Conservation (phyloP, 2,797 vertebrate genomes). For the Acanthis flammea region DNA sequence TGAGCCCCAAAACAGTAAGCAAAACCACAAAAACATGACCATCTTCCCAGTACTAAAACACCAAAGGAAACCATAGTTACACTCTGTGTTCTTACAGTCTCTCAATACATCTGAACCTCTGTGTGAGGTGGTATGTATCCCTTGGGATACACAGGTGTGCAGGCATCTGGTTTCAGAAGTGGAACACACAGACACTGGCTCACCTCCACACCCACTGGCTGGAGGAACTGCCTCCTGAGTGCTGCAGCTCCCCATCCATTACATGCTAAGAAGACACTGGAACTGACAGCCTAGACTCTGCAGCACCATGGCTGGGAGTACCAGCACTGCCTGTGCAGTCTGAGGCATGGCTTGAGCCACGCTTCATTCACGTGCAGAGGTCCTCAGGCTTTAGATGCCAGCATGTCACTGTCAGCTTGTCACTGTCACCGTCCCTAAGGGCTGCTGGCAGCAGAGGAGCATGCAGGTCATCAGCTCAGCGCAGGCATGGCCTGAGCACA, state of each 20-base stretch:
- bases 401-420: accelerated
- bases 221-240: neutral
- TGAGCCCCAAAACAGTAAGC: neutral
- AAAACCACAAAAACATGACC: neutral
- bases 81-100: neutral
- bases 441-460: neutral
- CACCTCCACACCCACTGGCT: accelerated
- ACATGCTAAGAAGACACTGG: neutral
- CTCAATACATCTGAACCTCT: neutral
- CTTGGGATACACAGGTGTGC: neutral
- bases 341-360: neutral
- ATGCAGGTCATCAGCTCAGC: neutral
- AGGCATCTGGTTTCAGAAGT: neutral
- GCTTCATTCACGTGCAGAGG: neutral
- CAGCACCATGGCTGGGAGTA: neutral
- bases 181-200: neutral
- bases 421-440: neutral
- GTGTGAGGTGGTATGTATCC: neutral
- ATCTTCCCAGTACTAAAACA: neutral
- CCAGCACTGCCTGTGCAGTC: neutral
- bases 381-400: accelerated
- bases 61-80: neutral
- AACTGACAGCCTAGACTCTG: neutral
- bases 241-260: neutral
- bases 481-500: accelerated